A percentile compares a stretch with the other conserved stretches of the same genome.
These are phyloP conservation scores for Helarctos malayanus DNA, from an alignment of 2,797 vertebrate species.

Conservation along the genomic window DNA sequence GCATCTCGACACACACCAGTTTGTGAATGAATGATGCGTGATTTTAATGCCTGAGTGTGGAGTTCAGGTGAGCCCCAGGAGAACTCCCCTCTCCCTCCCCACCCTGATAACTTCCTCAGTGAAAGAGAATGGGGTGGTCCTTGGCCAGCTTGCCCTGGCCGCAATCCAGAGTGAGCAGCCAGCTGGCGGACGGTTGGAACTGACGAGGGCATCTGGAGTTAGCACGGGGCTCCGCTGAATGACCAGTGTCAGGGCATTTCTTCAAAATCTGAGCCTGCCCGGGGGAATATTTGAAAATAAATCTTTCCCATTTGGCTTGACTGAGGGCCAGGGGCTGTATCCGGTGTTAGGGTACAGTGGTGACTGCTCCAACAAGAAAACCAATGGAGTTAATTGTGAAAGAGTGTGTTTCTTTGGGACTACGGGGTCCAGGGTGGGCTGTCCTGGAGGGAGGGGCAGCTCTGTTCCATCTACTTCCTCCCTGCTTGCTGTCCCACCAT, in stretches of 20 bases:
- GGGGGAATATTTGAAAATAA: neutral
- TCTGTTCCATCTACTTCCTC: neutral
- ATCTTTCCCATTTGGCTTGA: neutral
- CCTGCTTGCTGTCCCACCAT: neutral
- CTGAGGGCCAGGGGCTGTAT: rapidly evolving
- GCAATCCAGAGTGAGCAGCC: neutral
- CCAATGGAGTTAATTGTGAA: neutral
- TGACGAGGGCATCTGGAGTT: neutral
- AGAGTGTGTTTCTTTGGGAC: neutral
- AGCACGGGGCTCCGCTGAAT: neutral
- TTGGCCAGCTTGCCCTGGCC: neutral
- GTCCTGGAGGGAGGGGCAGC: neutral
- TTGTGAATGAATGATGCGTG: neutral
- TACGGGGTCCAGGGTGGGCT: too few species aligned
- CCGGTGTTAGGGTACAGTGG: neutral
- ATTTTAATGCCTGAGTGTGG: neutral
- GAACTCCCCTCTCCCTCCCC: neutral
- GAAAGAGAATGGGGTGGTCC: rapidly evolving
- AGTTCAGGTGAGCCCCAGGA: neutral
- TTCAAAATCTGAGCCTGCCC: neutral
- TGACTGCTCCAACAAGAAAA: neutral
- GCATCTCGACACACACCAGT: neutral
- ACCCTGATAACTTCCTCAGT: neutral
- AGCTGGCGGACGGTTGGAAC: neutral
- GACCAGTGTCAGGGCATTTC: neutral